Conservation (phyloP, 2,888 invertebrate species). For the Eristalis arbustorum region DNA sequence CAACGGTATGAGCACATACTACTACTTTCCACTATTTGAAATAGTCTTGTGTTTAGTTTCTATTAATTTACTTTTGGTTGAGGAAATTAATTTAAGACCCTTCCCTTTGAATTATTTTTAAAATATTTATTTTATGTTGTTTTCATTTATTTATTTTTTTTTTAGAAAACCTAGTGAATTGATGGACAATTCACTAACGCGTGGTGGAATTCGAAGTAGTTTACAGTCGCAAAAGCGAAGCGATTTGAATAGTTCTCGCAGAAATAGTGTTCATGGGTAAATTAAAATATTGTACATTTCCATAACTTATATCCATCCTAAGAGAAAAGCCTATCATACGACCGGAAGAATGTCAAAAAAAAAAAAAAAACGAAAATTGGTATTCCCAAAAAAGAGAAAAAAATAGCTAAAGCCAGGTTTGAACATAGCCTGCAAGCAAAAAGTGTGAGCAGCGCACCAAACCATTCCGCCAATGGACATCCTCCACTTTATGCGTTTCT, state of each 20-base stretch:
- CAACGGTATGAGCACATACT: slow-evolving; percentile 80
- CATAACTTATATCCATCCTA: too few relatives aligned
- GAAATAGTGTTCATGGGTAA: slow-evolving; percentile 84
- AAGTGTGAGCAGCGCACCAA: too few relatives aligned
- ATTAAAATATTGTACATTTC: slow-evolving; percentile 51
- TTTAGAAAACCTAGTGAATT: slow-evolving; percentile 81
- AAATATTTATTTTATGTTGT: slow-evolving; percentile 1
- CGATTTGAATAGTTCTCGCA: slow-evolving; percentile 81
- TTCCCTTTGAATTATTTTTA: neutral
- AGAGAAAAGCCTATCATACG: too few relatives aligned
- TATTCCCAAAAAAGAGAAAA: too few relatives aligned
- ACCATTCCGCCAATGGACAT: too few relatives aligned
- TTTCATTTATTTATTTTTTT: neutral
- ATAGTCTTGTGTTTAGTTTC: slow-evolving; percentile 4
- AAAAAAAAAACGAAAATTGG: too few relatives aligned
- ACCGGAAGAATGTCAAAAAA: too few relatives aligned
- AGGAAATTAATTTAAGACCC: slow-evolving; percentile 1
- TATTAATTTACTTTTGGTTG: slow-evolving; percentile 17
- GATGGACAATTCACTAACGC: slow-evolving; percentile 83
- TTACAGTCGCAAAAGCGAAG: slow-evolving; percentile 81
- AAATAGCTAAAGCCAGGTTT: too few relatives aligned
- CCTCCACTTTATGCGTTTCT: too few relatives aligned
- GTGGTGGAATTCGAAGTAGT: slow-evolving; percentile 83
- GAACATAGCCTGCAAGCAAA: too few relatives aligned
- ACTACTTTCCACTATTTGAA: neutral